Evolutionary conservation across 2,797 vertebrate genomes (phyloP), one percentile per base, ranked within the genome.

Genomic region (Coreius guichenoti): DNA sequence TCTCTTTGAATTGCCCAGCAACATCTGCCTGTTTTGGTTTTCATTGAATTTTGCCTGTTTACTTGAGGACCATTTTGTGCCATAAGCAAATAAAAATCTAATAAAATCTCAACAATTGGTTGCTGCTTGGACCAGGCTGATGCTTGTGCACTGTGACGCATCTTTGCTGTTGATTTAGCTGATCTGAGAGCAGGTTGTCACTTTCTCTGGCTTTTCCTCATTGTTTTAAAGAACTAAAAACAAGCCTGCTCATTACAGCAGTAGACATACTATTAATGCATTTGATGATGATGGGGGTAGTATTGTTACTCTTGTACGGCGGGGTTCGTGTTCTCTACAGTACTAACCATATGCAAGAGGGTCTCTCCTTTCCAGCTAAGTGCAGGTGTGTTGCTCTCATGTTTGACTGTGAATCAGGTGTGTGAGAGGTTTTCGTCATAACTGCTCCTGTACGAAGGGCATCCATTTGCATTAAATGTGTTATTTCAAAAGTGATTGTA

Each of bases 61-160:
- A 65, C 76, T 93, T 94, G 92, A 92, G 78, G 65, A 92, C 94
- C 94, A 92, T 95, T 93, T 95, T 94, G 94, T 94, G 93, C 93
- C 82, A 76, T 83, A 75, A 67, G 61, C 70, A 76, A 67, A 78
- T 78, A 29, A n/a, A n/a, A 36, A 75, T 33, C 4, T 0, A 61
- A 58, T 39, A 73, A 43, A 54, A 36, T 69, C 79, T 69, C 39
- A 31, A 47, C 45, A 29, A 47, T 93, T 91, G 95, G 92, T 94
- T 93, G 92, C 93, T 94, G 94, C 93, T 95, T 93, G 93, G 95
- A 93, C 88, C 90, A 93, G 92, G 94, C 93, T 92, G 92, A 89
- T 56, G 91, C 74, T 72, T 61, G 75, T 72, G 68, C 76, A 86
- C 76, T 80, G 77, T 73, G 72, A 86, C 65, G 47, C 29, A 47